These are phyloP conservation scores for Aleiodes sp. DNA, from an alignment of 1,140 invertebrate species.

Conservation along the genomic window DNA sequence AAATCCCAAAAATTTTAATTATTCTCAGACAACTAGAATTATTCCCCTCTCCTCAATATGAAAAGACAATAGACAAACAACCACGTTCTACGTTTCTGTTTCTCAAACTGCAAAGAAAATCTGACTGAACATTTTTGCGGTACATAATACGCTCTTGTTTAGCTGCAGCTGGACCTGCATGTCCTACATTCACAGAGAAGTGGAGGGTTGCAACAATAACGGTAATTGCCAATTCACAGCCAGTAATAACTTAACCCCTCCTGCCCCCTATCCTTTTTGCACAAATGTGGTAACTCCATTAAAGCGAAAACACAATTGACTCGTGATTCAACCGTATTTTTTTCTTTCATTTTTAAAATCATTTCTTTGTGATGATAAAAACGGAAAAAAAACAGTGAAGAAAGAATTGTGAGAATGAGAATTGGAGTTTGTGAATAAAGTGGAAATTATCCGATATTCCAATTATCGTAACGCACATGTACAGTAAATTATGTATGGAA, in stretches of 20 bases:
- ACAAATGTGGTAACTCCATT: slow-evolving; percentile 32
- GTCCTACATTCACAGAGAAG: slow-evolving; percentile 43
- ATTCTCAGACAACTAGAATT: too few species aligned
- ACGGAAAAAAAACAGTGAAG: background rate
- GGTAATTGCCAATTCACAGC: slow-evolving; percentile 57
- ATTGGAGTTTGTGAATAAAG: background rate
- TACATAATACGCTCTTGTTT: slow-evolving; percentile 35
- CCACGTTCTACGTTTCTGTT: too few species aligned
- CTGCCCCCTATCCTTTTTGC: slow-evolving; percentile 13
- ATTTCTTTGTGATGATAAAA: background rate
- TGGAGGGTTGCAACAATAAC: slow-evolving; percentile 54
- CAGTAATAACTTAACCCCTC: slow-evolving; percentile 50
- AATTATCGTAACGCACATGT: slow-evolving; percentile 5
- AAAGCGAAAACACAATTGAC: slow-evolving; percentile 38
- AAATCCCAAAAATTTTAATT: too few species aligned
- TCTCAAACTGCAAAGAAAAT: too few species aligned
- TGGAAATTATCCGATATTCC: slow-evolving; percentile 3
- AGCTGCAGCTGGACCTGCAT: slow-evolving; percentile 44
- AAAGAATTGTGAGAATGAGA: background rate
- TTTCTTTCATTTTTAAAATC: background rate
- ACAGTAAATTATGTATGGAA: slow-evolving; percentile 24
- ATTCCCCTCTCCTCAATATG: too few species aligned
- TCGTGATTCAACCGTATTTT: background rate
- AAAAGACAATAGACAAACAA: too few species aligned
- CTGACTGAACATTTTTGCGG: slow-evolving; percentile 27